A percentile compares a stretch with the other conserved stretches of the same genome.
These are phyloP conservation scores for Akabosia matsudoensis DNA, from an alignment of 1,140 invertebrate species.

Conservation along the genomic window DNA sequence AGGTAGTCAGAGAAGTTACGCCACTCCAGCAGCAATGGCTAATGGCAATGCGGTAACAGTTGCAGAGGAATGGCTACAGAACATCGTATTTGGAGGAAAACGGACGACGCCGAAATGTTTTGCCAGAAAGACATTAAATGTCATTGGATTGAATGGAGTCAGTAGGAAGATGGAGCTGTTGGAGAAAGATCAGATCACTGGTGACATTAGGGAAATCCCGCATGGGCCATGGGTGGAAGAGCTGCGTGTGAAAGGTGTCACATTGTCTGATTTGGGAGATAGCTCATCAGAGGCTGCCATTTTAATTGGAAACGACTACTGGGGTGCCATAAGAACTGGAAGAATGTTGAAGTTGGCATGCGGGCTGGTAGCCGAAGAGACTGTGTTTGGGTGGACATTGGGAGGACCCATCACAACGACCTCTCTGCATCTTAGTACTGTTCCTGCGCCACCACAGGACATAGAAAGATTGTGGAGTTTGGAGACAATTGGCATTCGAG, in stretches of 20 bases:
- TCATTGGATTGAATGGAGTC: background rate
- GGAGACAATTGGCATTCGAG: constrained; percentile 46
- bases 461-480: constrained; percentile 50
- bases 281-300: constrained; percentile 4
- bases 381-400: constrained; percentile 49
- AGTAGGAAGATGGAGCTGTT: background rate
- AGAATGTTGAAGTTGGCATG: constrained; percentile 41
- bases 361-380: constrained; percentile 49
- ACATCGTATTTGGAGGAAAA: constrained; percentile 25
- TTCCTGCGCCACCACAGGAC: background rate
- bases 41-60: background rate
- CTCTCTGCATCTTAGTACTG: background rate
- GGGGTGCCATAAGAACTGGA: constrained; percentile 44
- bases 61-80: background rate
- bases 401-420: constrained; percentile 39
- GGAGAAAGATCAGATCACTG: constrained; percentile 20
- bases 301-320: constrained; percentile 17
- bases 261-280: constrained; percentile 18
- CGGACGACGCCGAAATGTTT: background rate
- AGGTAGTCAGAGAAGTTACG: background rate
- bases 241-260: constrained; percentile 7
- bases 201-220: constrained; percentile 9
- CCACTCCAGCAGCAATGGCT: background rate
- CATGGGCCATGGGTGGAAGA: constrained; percentile 26
- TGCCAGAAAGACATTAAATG: background rate